Evolutionary conservation across 23 tunicate genomes (phyloP).

Genomic region (Ciona savignyi): DNA sequence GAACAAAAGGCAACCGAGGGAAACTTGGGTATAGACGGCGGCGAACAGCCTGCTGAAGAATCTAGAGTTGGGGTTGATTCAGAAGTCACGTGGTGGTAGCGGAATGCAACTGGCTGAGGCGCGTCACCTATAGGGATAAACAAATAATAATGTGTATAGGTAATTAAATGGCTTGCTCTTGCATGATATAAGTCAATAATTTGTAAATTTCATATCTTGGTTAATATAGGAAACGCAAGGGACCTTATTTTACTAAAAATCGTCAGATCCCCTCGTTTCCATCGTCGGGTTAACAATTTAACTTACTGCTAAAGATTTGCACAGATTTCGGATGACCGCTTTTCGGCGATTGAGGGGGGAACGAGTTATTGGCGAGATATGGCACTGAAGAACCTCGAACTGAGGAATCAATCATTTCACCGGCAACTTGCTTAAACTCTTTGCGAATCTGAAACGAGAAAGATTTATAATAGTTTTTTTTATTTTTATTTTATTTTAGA

Average conservation of each 20-base stretch:
- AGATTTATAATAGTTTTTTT: neutral
- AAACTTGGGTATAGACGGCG: neutral
- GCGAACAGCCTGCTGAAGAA: neutral
- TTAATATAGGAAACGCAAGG: no score
- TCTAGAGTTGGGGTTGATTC: neutral
- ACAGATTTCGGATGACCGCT: no score
- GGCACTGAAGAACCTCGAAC: neutral
- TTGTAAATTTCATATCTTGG: no score
- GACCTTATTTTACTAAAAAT: no score
- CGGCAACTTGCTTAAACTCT: conserved; percentile 42
- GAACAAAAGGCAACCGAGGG: conserved; percentile 10
- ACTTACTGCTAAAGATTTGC: no score
- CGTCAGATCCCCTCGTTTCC: no score
- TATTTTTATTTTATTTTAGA: no score
- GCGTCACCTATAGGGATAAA: neutral
- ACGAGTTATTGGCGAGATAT: conserved; percentile 5
- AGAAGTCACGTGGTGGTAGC: conserved; percentile 22
- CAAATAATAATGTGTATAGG: no score
- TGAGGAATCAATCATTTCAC: conserved; percentile 8
- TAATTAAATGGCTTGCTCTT: no score
- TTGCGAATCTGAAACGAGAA: conserved; percentile 52
- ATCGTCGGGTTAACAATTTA: no score
- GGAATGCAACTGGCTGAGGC: neutral
- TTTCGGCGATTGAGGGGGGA: conserved; percentile 6
- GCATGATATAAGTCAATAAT: no score